Percentiles rank a stretch among this genome's conserved stretches.
Evolutionary conservation across 2,888 invertebrate genomes (phyloP).

Genomic region (Morinoia aosen): DNA sequence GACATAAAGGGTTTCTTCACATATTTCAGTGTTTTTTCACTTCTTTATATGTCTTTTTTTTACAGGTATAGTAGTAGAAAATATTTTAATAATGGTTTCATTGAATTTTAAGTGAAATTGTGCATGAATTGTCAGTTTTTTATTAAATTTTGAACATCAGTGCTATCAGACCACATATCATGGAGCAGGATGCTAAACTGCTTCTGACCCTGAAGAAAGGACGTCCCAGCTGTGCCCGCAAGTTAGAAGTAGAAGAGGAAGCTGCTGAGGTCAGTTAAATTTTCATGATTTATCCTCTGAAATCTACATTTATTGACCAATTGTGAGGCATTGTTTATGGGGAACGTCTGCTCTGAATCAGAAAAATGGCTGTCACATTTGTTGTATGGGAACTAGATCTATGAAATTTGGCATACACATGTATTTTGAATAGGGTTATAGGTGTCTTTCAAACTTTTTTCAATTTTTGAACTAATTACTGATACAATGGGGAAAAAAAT

Average conservation of each 20-base stretch:
- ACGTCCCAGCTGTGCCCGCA: not conserved
- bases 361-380: too few relatives aligned
- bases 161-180: not conserved
- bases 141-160: not conserved
- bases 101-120: not conserved
- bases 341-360: too few relatives aligned
- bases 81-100: not conserved
- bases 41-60: not conserved
- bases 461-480: too few relatives aligned
- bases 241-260: not conserved
- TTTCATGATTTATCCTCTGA: too few relatives aligned
- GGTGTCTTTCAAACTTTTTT: too few relatives aligned
- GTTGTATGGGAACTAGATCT: too few relatives aligned
- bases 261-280: not conserved
- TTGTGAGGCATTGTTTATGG: too few relatives aligned
- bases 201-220: slow-evolving; percentile 65
- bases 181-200: slow-evolving; percentile 63
- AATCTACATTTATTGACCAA: too few relatives aligned
- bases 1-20: too few relatives aligned
- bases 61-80: not conserved
- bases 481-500: too few relatives aligned
- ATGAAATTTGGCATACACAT: too few relatives aligned
- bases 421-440: too few relatives aligned
- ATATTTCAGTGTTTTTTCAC: not conserved
- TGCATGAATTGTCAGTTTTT: not conserved